Evolutionary conservation across 2,113 vertebrate genomes (phyloP), one percentile per base, ranked within the genome.

Genomic region (Eolophus roseicapilla): DNA sequence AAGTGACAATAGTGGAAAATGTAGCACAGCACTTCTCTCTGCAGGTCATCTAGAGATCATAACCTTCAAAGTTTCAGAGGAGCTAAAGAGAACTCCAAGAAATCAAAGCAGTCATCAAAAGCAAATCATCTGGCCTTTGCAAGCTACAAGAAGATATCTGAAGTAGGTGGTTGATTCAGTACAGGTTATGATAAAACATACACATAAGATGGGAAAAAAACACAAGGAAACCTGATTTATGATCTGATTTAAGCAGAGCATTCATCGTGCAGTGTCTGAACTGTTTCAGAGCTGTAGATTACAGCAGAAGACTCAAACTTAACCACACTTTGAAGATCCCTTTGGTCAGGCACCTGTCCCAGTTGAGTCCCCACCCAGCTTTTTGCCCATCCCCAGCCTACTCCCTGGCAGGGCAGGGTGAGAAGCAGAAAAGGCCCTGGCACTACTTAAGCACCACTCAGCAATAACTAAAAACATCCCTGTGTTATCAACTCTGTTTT

Each of bases 131-230:
- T n/a, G 29, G 41, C 27, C 17, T 70, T 67, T 68, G 6, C 14
- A 67, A 59, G 50, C 18, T 82, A 46, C 35, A 24, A 31, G 10
- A 47, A 68, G 39, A 18, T 4, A 31, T 11, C 14, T 28, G 31
- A 65, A 82, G 25, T 18, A 10, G 0, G 0, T 29, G 27, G 50
- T 8, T 52, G 39, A 55, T 43, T 52, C 41, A 43, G 27, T 1
- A 28, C 14, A 62, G 6, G 23, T 25, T 47, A n/a, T 10, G 13
- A 57, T 10, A 20, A 63, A 63, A 39, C 28, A 39, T 39, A 55
- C 13, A 71, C n/a, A 39, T 19, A 33, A 85, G 70, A 52, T 10
- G 6, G 9, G 18, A 10, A 41, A 70, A 28, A 46, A 16, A 3
- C 11, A 39, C 24, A n/a, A 11, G n/a, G 8, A 52, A 18, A 76